phyloP scores from a whole-genome alignment of 1,140 invertebrate species.

The Atopsyche davidsoni region DNA sequence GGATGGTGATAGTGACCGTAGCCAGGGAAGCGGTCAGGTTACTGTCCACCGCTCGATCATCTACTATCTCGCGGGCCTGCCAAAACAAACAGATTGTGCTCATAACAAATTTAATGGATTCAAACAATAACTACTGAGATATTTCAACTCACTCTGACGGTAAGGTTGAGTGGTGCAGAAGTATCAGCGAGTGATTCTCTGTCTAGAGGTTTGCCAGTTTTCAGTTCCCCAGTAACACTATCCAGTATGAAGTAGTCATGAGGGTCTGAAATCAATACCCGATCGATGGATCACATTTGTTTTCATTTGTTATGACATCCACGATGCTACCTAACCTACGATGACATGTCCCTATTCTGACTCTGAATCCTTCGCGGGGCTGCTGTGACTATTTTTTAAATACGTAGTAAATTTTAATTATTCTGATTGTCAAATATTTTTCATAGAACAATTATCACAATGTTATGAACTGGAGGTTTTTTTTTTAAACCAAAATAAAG shows the following conservation, averaged over 20 bases:
- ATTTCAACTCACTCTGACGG: conserved; percentile 52
- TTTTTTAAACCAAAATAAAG: too few species aligned
- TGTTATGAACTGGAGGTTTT: too few species aligned
- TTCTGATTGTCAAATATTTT: too few species aligned
- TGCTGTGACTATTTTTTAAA: too few species aligned
- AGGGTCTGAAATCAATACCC: conserved; percentile 58
- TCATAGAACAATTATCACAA: too few species aligned
- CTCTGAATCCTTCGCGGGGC: too few species aligned
- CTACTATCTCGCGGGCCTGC: conserved; percentile 70
- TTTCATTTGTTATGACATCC: too few species aligned
- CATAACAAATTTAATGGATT: neutral
- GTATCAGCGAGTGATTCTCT: conserved; percentile 72
- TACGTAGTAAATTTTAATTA: neutral
- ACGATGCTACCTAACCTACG: too few species aligned
- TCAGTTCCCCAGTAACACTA: conserved; percentile 67
- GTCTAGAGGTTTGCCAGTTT: conserved; percentile 77
- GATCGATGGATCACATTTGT: too few species aligned
- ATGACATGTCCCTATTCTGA: too few species aligned
- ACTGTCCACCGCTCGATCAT: conserved; percentile 63
- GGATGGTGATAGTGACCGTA: conserved; percentile 75
- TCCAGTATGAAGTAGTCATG: conserved; percentile 81
- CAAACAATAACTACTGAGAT: neutral
- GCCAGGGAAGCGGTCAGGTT: conserved; percentile 58
- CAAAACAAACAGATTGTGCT: conserved; percentile 12
- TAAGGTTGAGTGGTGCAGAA: conserved; percentile 69